These are phyloP conservation scores for Danio tinwini DNA, from an alignment of 2,797 vertebrate genomes.

Conservation along the genomic window DNA sequence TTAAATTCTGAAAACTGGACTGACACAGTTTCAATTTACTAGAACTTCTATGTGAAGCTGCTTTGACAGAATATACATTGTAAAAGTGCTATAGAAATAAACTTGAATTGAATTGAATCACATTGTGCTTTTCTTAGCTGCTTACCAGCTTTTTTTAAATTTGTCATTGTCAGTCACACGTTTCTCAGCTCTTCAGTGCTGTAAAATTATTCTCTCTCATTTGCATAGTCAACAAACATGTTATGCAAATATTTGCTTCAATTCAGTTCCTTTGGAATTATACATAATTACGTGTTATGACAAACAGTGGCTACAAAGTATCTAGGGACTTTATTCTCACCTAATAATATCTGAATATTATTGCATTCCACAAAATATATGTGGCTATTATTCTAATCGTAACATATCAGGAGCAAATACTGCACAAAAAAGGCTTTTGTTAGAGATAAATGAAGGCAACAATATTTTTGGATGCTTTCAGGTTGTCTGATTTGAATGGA, in stretches of 20 bases:
- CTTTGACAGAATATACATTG: too few relatives aligned
- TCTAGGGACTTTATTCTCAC: not conserved
- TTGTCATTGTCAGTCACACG: not conserved
- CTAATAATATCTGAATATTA: not conserved
- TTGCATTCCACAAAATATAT: not conserved
- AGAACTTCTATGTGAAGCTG: too few relatives aligned
- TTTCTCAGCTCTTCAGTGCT: not conserved
- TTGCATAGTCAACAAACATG: slow-evolving; percentile 15
- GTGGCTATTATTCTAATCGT: not conserved
- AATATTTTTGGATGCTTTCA: not conserved
- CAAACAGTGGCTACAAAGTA: not conserved
- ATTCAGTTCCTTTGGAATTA: not conserved
- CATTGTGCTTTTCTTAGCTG: not conserved
- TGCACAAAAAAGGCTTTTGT: not conserved
- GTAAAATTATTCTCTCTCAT: not conserved
- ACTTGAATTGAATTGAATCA: not conserved
- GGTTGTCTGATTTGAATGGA: not conserved
- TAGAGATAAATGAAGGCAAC: not conserved
- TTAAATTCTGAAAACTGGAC: too few relatives aligned
- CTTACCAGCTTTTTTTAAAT: not conserved
- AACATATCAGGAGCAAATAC: not conserved
- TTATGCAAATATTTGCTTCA: not conserved
- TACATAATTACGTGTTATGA: not conserved
- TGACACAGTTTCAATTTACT: too few relatives aligned
- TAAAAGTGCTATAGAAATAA: too few relatives aligned